Percentiles rank a stretch among this genome's conserved stretches.
These are phyloP conservation scores for Phortica okadai DNA, from an alignment of 2,888 invertebrate genomes.

Conservation along the genomic window DNA sequence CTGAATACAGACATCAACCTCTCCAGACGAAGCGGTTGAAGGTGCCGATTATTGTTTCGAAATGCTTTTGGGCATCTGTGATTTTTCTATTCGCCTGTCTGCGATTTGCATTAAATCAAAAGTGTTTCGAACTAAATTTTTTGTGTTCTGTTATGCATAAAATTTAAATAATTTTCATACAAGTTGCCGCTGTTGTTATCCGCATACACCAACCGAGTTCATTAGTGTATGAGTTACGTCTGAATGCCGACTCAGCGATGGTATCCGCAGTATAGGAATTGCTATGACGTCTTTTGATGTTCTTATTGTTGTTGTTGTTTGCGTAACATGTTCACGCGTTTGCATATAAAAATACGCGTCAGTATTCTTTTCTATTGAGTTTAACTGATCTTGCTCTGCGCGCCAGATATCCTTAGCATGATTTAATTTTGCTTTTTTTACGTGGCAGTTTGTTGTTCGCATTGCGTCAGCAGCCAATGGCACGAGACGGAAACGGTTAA, in stretches of 20 bases:
- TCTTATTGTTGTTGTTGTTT: too few species aligned
- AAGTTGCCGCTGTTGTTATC: not conserved
- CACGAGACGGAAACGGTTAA: not conserved
- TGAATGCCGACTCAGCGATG: not conserved
- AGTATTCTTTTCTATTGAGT: not conserved
- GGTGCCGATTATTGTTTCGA: too few species aligned
- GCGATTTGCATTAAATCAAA: not conserved
- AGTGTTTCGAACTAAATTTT: not conserved
- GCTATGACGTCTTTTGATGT: not conserved
- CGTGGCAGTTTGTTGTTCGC: not conserved
- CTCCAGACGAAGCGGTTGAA: too few species aligned
- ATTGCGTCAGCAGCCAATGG: slow-evolving; percentile 15
- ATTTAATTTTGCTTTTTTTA: not conserved
- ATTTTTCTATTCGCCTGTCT: too few species aligned
- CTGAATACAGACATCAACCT: not conserved
- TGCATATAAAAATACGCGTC: too few species aligned
- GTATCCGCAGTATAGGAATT: not conserved
- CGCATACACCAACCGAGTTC: not conserved
- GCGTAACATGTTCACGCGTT: too few species aligned
- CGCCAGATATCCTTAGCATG: not conserved
- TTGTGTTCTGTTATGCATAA: not conserved
- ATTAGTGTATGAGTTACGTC: not conserved
- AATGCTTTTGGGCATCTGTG: too few species aligned
- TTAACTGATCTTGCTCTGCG: slow-evolving; percentile 13
- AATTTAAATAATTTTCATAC: not conserved